Conservation (phyloP, 2,888 invertebrate genomes). For the Phrixothrix hirtus region DNA sequence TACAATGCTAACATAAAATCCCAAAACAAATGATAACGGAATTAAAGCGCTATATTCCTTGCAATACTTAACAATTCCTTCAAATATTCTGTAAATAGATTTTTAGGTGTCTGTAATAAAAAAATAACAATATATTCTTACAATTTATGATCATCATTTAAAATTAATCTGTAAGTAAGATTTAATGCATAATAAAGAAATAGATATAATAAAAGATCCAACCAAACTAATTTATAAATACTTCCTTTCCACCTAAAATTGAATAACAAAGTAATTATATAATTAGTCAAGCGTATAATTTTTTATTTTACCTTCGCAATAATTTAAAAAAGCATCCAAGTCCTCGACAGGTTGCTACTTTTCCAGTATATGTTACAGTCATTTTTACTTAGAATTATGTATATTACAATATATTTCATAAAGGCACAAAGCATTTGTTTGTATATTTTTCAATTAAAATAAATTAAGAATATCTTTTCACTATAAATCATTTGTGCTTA, state of each 20-base stretch:
- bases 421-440: too few relatives aligned
- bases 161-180: slow-evolving; percentile 72
- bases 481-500: too few relatives aligned
- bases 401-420: too few relatives aligned
- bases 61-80: slow-evolving; percentile 82
- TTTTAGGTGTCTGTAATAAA: too few relatives aligned
- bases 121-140: slow-evolving; percentile 58
- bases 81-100: slow-evolving; percentile 77
- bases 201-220: slow-evolving; percentile 81
- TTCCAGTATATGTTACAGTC: slow-evolving; percentile 85
- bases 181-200: slow-evolving; percentile 78
- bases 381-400: too few relatives aligned
- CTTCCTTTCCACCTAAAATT: slow-evolving; percentile 89
- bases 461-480: too few relatives aligned
- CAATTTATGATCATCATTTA: slow-evolving; percentile 71
- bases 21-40: slow-evolving; percentile 89
- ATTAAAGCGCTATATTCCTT: slow-evolving; percentile 84
- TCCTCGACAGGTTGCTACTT: slow-evolving; percentile 83
- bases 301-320: slow-evolving; percentile 69
- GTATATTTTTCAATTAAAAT: too few relatives aligned
- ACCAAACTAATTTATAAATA: slow-evolving; percentile 92
- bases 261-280: too few relatives aligned
- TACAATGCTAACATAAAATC: slow-evolving; percentile 91
- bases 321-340: slow-evolving; percentile 88
- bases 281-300: too few relatives aligned